Evolutionary conservation across 2,797 vertebrate genomes (phyloP).

Genomic region (Pogoniulus pusillus): DNA sequence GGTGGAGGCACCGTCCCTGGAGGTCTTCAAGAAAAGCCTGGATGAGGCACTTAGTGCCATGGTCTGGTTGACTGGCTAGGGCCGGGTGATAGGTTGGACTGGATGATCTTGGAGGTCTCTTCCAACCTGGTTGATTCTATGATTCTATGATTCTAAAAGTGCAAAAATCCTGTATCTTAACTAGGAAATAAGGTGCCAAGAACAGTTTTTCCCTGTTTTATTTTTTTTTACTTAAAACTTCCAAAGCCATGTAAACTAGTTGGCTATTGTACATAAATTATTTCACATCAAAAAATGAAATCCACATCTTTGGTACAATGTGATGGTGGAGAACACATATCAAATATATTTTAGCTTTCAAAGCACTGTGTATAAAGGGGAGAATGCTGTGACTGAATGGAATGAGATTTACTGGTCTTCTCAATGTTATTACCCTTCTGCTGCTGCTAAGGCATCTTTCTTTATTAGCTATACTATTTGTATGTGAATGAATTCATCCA

Average conservation of each 20-base stretch:
- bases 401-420: constrained; percentile 31
- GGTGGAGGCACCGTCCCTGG: no score
- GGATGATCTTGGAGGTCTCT: no score
- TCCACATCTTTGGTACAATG: not conserved
- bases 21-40: no score
- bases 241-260: not conserved
- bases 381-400: constrained; percentile 16
- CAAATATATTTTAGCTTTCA: not conserved
- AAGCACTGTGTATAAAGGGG: not conserved
- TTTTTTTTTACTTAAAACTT: constrained; percentile 36
- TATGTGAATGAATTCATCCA: constrained; percentile 34
- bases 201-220: not conserved
- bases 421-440: not conserved
- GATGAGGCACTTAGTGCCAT: no score
- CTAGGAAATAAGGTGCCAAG: constrained; percentile 10
- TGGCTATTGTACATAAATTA: not conserved
- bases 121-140: no score
- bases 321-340: not conserved
- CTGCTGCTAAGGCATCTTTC: constrained; percentile 53
- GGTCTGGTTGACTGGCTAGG: no score
- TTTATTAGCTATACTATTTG: constrained; percentile 35
- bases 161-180: constrained; percentile 16
- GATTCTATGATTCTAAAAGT: no score
- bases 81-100: no score
- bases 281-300: not conserved